phyloP scores from a whole-genome alignment of 2,888 invertebrate genomes.

The Drosophila melanosoma region DNA sequence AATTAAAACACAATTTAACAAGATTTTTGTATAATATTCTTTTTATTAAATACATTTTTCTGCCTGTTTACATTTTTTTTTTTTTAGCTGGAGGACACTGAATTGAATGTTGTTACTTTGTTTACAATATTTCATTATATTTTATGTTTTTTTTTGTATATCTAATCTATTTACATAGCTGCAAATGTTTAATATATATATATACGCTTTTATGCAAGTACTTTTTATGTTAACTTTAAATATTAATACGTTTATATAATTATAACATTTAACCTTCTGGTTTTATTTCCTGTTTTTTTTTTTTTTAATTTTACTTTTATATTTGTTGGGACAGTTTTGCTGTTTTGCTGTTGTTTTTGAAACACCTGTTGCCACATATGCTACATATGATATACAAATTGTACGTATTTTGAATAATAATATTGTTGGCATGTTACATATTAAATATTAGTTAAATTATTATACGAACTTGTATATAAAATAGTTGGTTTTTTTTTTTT shows the following conservation, averaged over 20 bases:
- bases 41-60: slow-evolving; percentile 72
- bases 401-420: slow-evolving; percentile 53
- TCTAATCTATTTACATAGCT: slow-evolving; percentile 70
- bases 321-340: slow-evolving; percentile 14
- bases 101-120: slow-evolving; percentile 71
- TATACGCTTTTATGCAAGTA: slow-evolving; percentile 37
- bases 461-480: slow-evolving; percentile 47
- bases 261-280: slow-evolving; percentile 33
- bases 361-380: slow-evolving; percentile 70
- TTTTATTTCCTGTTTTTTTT: neutral
- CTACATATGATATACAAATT: slow-evolving; percentile 59
- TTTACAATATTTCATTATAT: slow-evolving; percentile 54
- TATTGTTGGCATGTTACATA: slow-evolving; percentile 52
- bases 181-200: slow-evolving; percentile 46
- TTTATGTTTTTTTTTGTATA: slow-evolving; percentile 40
- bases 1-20: slow-evolving; percentile 1
- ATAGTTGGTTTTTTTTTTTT: slow-evolving; percentile 36
- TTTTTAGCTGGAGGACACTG: slow-evolving; percentile 75
- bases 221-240: slow-evolving; percentile 29
- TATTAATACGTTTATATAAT: slow-evolving; percentile 42
- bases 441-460: slow-evolving; percentile 42
- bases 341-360: slow-evolving; percentile 64
- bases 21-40: slow-evolving; percentile 43
- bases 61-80: slow-evolving; percentile 66
- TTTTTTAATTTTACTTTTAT: slow-evolving; percentile 10